Base-by-base conservation (phyloP, 2,797 vertebrate species). In the Alectoris magna region DNA sequence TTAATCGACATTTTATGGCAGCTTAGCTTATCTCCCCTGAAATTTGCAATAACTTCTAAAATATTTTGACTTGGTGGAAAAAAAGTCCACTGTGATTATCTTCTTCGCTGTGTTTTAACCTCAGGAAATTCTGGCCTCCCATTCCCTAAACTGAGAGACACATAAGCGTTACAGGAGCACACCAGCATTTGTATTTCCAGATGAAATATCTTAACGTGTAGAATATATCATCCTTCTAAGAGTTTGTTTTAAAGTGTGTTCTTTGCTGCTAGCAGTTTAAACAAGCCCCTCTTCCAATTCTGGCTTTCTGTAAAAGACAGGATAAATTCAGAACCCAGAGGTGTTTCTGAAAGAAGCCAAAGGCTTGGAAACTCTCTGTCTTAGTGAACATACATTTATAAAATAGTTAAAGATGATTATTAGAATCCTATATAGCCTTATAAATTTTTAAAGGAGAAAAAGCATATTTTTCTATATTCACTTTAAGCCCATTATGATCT, bases 1-100 rank as follows among this genome's bases (percentile, higher is more conserved):
- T 91, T 93, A 70, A 71, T 94, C 2, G 8, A 39, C 41, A 14
- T 68, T 26, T 87, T 71, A 64, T 0, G 19, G 38, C 46, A 84
- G 56, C 34, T 93, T 88, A 82, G 56, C 41, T 64, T 76, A 79
- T 82, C 48, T 76, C n/a, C 14, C 59, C 60, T 68, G 27, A 92
- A 87, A 64, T 71, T 64, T 3, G 1, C 71, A 92, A 17, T 60
- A 76, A 88, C 53, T 73, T 87, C 7, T 76, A 84, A 82, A 88
- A 67, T 73, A 73, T 49, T 88, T 88, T 86, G 71, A 62, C 63
- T 67, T 9, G 4, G 29, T 83, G 59, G n/a, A 75, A 91, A 44
- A 44, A 10, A 93, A 80, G 17, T 67, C 24, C 14, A 13, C 17
- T 10, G 16, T 51, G 55, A 67, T 88, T 89, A 63, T 86, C 70